These are phyloP conservation scores for Thaleichthys pacificus DNA, from an alignment of 2,797 vertebrate species.

Conservation along the genomic window DNA sequence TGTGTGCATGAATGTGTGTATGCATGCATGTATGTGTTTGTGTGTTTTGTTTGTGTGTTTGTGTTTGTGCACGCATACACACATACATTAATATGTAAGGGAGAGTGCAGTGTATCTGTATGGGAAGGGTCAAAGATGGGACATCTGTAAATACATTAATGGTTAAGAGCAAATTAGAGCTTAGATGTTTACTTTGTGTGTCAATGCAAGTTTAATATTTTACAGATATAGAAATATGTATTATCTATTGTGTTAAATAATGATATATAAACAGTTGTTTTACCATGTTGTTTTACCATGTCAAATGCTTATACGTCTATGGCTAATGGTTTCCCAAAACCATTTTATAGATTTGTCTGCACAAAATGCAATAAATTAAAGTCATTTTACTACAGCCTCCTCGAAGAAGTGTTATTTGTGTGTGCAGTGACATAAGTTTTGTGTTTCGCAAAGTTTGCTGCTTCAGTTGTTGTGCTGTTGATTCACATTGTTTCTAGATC, in stretches of 20 bases:
- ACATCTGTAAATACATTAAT: constrained; percentile 63
- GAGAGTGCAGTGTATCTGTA: constrained; percentile 26
- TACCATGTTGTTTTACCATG: constrained; percentile 64
- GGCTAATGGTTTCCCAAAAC: constrained; percentile 83
- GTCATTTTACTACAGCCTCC: constrained; percentile 85
- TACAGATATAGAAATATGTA: constrained; percentile 55
- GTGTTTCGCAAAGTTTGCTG: too few relatives aligned
- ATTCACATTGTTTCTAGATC: too few relatives aligned
- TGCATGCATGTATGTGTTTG: constrained; percentile 13
- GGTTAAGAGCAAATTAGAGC: constrained; percentile 53
- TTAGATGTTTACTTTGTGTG: constrained; percentile 76
- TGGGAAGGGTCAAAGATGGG: constrained; percentile 30
- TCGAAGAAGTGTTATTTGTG: not conserved
- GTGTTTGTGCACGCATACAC: constrained; percentile 8
- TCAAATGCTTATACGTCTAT: constrained; percentile 82
- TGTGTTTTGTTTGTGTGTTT: constrained; percentile 5
- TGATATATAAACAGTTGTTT: constrained; percentile 63
- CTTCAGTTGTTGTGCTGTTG: too few relatives aligned
- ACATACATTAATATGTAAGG: constrained; percentile 12
- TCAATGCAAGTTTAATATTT: constrained; percentile 73
- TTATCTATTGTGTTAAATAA: constrained; percentile 74
- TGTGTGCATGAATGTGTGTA: not conserved
- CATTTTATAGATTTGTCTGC: constrained; percentile 87
- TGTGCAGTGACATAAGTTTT: too few relatives aligned
- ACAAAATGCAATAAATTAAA: constrained; percentile 90